Evolutionary conservation across 2,888 invertebrate species (phyloP).

Genomic region (Drosophila sordidapex): DNA sequence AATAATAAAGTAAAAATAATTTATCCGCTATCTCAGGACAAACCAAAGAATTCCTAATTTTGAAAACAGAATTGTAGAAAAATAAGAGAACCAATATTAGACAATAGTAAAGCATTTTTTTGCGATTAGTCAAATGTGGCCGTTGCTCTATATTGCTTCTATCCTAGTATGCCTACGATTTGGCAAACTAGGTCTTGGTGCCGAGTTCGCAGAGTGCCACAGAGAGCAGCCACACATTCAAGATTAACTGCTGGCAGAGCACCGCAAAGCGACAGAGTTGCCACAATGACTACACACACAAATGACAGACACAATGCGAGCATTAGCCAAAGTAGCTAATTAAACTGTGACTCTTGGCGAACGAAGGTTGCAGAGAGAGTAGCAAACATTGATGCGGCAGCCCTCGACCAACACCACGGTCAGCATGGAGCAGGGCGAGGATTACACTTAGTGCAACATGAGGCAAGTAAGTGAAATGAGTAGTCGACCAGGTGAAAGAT

Average conservation of each 20-base stretch:
- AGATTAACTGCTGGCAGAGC: neutral
- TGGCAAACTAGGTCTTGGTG: neutral
- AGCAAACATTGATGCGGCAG: constrained; percentile 30
- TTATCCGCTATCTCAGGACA: neutral
- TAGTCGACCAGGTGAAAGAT: neutral
- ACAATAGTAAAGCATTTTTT: neutral
- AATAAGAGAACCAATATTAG: neutral
- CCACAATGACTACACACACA: neutral
- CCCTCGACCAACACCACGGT: constrained; percentile 9
- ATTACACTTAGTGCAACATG: constrained; percentile 1
- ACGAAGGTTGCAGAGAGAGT: constrained; percentile 17
- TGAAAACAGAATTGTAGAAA: neutral
- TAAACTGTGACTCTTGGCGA: neutral
- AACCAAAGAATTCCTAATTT: neutral
- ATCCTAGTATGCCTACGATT: neutral
- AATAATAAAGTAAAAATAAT: neutral
- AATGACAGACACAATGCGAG: constrained; percentile 1
- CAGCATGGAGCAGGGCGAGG: constrained; percentile 5
- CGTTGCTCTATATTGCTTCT: too few species aligned
- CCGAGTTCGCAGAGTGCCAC: neutral
- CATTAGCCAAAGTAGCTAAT: neutral
- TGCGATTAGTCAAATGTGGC: too few species aligned
- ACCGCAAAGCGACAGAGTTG: constrained; percentile 9
- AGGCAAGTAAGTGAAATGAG: neutral
- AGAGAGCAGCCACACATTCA: constrained; percentile 11